Conservation (phyloP, 1,140 invertebrate species). For the Leptinotarsa undecemlineata region DNA sequence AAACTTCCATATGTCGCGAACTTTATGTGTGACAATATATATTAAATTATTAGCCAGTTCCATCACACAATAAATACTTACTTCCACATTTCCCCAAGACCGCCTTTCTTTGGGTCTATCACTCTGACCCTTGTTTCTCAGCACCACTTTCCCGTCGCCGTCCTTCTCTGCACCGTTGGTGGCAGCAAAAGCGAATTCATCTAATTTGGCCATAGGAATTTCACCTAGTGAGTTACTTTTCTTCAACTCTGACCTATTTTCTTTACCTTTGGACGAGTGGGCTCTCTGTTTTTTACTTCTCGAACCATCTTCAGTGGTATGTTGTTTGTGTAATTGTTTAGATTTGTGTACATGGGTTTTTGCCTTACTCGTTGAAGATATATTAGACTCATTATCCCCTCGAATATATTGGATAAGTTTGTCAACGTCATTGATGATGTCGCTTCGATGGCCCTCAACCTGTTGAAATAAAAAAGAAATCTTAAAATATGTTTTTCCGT, state of each 20-base stretch:
- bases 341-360: conserved; percentile 42
- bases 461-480: conserved; percentile 31
- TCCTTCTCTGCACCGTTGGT: conserved; percentile 29
- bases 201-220: conserved; percentile 69
- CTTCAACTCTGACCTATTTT: conserved; percentile 56
- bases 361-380: conserved; percentile 23
- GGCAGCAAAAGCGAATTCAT: conserved; percentile 57
- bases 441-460: conserved; percentile 50
- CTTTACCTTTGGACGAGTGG: conserved; percentile 35
- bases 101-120: conserved; percentile 58
- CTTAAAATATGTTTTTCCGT: no score
- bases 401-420: conserved; percentile 60
- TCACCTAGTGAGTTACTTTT: conserved; percentile 73
- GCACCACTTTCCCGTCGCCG: conserved; percentile 41
- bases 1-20: no score
- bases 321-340: conserved; percentile 48
- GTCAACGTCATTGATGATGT: conserved; percentile 56
- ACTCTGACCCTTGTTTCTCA: conserved; percentile 43
- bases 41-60: no score
- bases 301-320: conserved; percentile 36
- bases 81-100: conserved; percentile 68
- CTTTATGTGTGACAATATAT: no score
- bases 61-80: conserved; percentile 37
- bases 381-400: conserved; percentile 51
- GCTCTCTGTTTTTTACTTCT: conserved; percentile 35